A percentile compares a stretch with the other conserved stretches of the same genome.
Conservation (phyloP, 2,797 vertebrate genomes). For the Poecilia gillii region DNA sequence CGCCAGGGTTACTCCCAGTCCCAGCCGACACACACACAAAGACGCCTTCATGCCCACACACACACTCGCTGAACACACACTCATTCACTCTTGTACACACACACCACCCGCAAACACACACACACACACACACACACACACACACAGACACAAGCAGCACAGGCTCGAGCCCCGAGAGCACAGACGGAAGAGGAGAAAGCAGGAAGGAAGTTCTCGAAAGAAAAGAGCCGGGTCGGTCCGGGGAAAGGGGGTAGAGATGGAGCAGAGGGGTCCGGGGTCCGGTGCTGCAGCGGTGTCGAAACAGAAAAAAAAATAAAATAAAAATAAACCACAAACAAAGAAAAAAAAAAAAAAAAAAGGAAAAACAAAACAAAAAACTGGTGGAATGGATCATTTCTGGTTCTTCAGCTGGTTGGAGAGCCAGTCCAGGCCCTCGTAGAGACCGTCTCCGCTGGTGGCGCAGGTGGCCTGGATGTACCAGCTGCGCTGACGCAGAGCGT, state of each 20-base stretch:
- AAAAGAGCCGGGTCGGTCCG: slow-evolving; percentile 57
- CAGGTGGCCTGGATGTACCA: slow-evolving; percentile 91
- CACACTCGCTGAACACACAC: slow-evolving; percentile 64
- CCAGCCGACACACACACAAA: slow-evolving; percentile 80
- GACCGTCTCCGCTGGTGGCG: slow-evolving; percentile 86
- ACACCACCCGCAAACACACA: slow-evolving; percentile 19
- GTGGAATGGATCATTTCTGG: slow-evolving; percentile 87
- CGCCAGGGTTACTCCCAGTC: slow-evolving; percentile 86
- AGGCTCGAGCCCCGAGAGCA: slow-evolving; percentile 73
- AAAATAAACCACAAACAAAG: slow-evolving; percentile 59
- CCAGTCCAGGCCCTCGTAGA: slow-evolving; percentile 89
- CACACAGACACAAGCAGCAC: slow-evolving; percentile 75
- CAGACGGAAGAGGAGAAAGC: slow-evolving; percentile 43
- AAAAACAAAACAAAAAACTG: slow-evolving; percentile 68
- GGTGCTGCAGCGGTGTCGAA: slow-evolving; percentile 78
- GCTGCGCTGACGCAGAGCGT: slow-evolving; percentile 84
- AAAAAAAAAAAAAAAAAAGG: slow-evolving; percentile 30
- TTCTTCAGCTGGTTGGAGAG: slow-evolving; percentile 89
- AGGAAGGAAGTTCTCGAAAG: slow-evolving; percentile 65
- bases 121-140: slow-evolving; percentile 59
- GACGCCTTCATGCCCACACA: slow-evolving; percentile 74
- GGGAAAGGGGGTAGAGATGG: slow-evolving; percentile 51
- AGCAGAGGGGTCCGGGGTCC: slow-evolving; percentile 71
- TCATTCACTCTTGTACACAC: slow-evolving; percentile 20
- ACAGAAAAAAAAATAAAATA: slow-evolving; percentile 57